Conservation (phyloP, 2,888 invertebrate species). For the Lumbricus terrestris region DNA sequence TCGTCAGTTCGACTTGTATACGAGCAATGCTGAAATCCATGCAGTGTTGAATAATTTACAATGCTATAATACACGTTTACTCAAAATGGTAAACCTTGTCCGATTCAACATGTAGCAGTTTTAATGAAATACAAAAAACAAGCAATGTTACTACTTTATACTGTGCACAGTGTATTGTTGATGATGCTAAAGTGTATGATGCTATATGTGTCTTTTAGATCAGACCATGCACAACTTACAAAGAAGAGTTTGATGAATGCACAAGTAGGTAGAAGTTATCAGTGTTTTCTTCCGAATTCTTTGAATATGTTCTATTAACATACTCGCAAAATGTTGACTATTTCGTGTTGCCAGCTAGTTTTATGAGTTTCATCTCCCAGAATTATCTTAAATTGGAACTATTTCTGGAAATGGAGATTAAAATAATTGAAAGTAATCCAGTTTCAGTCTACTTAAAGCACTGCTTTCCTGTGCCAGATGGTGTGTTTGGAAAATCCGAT, state of each 20-base stretch:
- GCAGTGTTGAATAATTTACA: too few species aligned
- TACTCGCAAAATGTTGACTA: neutral
- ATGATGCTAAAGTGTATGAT: too few species aligned
- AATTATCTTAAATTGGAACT: neutral
- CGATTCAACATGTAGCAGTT: neutral
- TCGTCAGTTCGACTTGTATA: too few species aligned
- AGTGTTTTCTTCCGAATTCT: neutral
- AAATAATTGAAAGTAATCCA: too few species aligned
- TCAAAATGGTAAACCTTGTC: too few species aligned
- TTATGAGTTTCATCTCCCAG: neutral
- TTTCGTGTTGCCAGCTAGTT: neutral
- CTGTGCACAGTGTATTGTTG: neutral
- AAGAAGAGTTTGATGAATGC: conserved; percentile 36
- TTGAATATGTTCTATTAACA: neutral
- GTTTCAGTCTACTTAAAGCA: neutral
- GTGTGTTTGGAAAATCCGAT: too few species aligned
- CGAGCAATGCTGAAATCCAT: too few species aligned
- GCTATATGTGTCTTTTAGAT: conserved; percentile 22
- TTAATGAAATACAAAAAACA: neutral
- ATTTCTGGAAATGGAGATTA: neutral
- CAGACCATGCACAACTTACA: conserved; percentile 35
- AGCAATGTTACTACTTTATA: neutral
- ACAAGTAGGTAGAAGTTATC: conserved; percentile 31
- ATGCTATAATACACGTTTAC: too few species aligned
- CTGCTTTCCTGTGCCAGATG: neutral